Evolutionary conservation across 2,797 vertebrate species (phyloP).

Genomic region (Nyctalus aviator): DNA sequence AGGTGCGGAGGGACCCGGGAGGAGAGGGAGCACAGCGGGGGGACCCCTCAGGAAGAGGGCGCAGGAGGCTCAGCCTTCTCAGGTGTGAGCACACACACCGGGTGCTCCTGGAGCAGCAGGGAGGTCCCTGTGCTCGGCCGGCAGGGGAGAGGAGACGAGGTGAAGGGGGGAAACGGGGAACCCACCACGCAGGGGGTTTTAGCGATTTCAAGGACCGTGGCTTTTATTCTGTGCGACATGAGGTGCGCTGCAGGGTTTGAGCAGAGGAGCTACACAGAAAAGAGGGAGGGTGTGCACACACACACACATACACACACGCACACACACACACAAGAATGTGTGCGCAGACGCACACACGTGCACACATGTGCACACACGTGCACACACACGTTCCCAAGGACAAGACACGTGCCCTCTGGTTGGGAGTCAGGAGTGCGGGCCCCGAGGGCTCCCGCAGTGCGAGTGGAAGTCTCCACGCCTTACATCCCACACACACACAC

Average conservation of each 20-base stretch:
- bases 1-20: background rate
- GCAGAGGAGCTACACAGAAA: background rate
- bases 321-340: background rate
- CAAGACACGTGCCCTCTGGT: constrained; percentile 14
- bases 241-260: background rate
- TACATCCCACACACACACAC: constrained; percentile 85
- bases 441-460: constrained; percentile 71
- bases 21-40: background rate
- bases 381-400: background rate
- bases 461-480: constrained; percentile 81
- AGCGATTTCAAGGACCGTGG: background rate
- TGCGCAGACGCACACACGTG: no score
- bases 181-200: accelerated
- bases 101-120: background rate
- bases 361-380: background rate
- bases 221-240: background rate
- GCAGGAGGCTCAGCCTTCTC: accelerated
- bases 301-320: accelerated
- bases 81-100: background rate
- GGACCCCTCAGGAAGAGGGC: background rate
- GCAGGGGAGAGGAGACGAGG: no score
- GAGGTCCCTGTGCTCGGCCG: background rate
- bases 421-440: constrained; percentile 81
- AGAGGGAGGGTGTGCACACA: accelerated
- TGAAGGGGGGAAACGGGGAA: accelerated